Conservation (phyloP, 2,797 vertebrate genomes). For the Balearica regulorum region DNA sequence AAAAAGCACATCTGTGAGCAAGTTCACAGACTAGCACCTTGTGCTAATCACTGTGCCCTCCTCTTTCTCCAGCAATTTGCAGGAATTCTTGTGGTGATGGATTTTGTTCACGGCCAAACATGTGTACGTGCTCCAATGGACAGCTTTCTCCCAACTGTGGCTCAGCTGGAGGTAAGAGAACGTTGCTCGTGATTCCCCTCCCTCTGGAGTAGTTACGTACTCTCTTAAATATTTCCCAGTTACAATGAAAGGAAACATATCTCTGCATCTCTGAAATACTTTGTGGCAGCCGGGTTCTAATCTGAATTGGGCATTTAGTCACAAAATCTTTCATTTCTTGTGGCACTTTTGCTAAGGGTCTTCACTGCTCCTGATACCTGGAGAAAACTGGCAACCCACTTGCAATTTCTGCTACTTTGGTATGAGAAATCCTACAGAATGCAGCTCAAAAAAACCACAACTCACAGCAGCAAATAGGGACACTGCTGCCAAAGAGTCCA, state of each 20-base stretch:
- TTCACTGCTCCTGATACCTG: background rate
- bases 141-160: slow-evolving; percentile 91
- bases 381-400: background rate
- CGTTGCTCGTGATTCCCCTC: background rate
- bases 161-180: slow-evolving; percentile 78
- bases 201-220: background rate
- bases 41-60: background rate
- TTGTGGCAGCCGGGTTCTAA: background rate
- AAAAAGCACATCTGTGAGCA: background rate
- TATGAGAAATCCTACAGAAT: background rate
- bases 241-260: background rate
- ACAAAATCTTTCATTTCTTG: rapidly evolving
- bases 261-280: background rate
- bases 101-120: slow-evolving; percentile 93
- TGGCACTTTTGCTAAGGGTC: background rate
- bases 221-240: background rate
- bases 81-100: slow-evolving; percentile 89
- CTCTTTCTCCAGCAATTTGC: slow-evolving; percentile 81
- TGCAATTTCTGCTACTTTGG: background rate
- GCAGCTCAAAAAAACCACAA: background rate
- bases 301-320: background rate
- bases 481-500: background rate
- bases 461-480: background rate
- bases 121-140: slow-evolving; percentile 90
- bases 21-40: rapidly evolving